Evolutionary conservation across 2,113 vertebrate species (phyloP), one percentile per base, ranked within the genome.

Genomic region (Bombycilla garrulus): DNA sequence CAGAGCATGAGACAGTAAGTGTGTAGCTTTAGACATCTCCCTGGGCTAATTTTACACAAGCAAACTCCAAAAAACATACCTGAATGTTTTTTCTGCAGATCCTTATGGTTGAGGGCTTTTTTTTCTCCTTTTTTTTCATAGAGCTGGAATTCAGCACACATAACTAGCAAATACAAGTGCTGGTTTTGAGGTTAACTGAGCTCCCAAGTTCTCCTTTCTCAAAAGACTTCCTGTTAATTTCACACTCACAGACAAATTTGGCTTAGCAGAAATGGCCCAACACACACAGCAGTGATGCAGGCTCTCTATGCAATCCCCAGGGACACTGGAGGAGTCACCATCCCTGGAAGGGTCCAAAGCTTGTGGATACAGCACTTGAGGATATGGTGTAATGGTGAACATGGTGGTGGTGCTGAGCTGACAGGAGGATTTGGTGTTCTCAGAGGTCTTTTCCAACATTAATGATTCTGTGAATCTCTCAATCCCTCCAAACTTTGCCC

Each of bases 221-320:
- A n/a, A 62, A 62, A 54, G 13, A 28, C 35, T 82, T 80, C 5
- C 7, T n/a, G 7, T 10, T 79, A 9, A 61, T 76, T 67, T 72
- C 50, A 72, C 17, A 85, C 2, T 7, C 17, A 15, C 6, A 5
- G 44, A 71, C 62, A 51, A 77, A 28, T 57, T 25, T 65, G 25
- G 26, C 8, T 51, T 16, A 56, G 28, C 70, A 80, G 58, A 72
- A 80, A 7, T 10, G 18, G 21, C n/a, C 38, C 35, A 36, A 42
- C 15, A 31, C 26, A 48, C 12, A 7, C 1, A 3, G 7, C 4
- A 8, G 25, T 40, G 56, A 54, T 5, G 28, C 2, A 4, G 53
- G 22, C 4, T 60, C 9, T 53, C 15, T 24, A 16, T 71, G 42
- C 3, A 51, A 6, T 35, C 35, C 44, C n/a, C 24, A 29, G 21